phyloP scores from a whole-genome alignment of 2,888 invertebrate genomes.

The Pterostichus madidus region DNA sequence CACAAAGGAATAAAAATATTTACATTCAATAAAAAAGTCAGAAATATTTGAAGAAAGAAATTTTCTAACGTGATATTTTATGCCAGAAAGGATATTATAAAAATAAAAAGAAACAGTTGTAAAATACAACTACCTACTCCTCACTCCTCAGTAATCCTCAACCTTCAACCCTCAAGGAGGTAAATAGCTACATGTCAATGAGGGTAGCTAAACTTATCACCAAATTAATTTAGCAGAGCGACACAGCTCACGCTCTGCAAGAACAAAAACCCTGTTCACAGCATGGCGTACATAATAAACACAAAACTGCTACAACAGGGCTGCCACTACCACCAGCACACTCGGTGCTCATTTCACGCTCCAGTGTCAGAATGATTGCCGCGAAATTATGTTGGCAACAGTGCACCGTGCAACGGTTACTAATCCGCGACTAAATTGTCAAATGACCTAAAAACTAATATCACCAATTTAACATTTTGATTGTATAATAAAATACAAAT shows the following conservation, averaged over 20 bases:
- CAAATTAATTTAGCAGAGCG: conserved; percentile 48
- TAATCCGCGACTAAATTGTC: too few species aligned
- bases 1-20: too few species aligned
- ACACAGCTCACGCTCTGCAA: background rate
- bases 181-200: conserved; percentile 19
- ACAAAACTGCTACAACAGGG: conserved; percentile 31
- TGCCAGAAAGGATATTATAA: too few species aligned
- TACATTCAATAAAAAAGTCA: too few species aligned
- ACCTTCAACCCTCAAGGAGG: too few species aligned
- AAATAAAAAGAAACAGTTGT: too few species aligned
- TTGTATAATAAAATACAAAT: background rate
- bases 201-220: conserved; percentile 29
- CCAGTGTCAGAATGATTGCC: conserved; percentile 30
- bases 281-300: conserved; percentile 58
- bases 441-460: conserved; percentile 8
- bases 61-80: too few species aligned
- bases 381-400: background rate
- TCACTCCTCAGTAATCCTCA: too few species aligned
- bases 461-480: background rate
- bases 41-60: too few species aligned
- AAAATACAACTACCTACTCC: too few species aligned
- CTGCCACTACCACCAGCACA: background rate
- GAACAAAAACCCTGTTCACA: conserved; percentile 51
- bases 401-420: background rate
- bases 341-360: conserved; percentile 43